A percentile compares a stretch with the other conserved stretches of the same genome.
Evolutionary conservation across 2,888 invertebrate species (phyloP).

Genomic region (Drosophila bunnanda): DNA sequence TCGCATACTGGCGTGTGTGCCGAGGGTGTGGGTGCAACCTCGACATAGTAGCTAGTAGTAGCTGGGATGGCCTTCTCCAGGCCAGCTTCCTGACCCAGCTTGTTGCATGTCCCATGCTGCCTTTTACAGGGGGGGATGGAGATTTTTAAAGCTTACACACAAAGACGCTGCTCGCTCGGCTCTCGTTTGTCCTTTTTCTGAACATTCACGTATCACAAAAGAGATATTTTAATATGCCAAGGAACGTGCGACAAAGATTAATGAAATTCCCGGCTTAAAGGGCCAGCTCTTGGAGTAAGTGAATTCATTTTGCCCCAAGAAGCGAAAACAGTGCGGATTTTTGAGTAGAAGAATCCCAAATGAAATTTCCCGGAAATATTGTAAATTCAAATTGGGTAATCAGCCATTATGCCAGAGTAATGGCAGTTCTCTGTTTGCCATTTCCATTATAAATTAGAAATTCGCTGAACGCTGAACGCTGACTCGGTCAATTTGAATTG

Average conservation of each 20-base stretch:
- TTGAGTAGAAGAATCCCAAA: slow-evolving; percentile 19
- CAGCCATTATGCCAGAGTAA: slow-evolving; percentile 30
- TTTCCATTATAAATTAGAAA: slow-evolving; percentile 23
- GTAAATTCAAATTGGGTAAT: slow-evolving; percentile 45
- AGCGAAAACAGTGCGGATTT: slow-evolving; percentile 22
- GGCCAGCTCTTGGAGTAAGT: slow-evolving; percentile 4
- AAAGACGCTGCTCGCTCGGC: slow-evolving; percentile 39
- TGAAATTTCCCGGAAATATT: slow-evolving; percentile 47
- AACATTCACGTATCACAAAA: slow-evolving; percentile 42
- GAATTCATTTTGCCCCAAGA: slow-evolving; percentile 8
- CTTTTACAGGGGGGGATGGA: slow-evolving; percentile 33
- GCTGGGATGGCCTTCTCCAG: slow-evolving; percentile 37
- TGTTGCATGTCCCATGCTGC: slow-evolving; percentile 68
- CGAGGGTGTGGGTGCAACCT: slow-evolving; percentile 53
- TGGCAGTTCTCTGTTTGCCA: slow-evolving; percentile 10
- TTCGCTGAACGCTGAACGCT: slow-evolving; percentile 18
- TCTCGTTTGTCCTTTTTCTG: slow-evolving; percentile 17
- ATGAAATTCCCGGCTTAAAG: slow-evolving; percentile 66
- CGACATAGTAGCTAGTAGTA: slow-evolving; percentile 50
- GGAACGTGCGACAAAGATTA: slow-evolving; percentile 61
- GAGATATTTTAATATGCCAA: slow-evolving; percentile 51
- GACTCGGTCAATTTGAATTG: slow-evolving; percentile 28
- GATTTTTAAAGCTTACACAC: slow-evolving; percentile 69
- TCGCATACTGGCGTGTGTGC: slow-evolving; percentile 10
- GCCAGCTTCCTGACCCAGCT: slow-evolving; percentile 38